A percentile compares a stretch with the other conserved stretches of the same genome.
These are phyloP conservation scores for Idaea aversata DNA, from an alignment of 2,888 invertebrate genomes.

Conservation along the genomic window DNA sequence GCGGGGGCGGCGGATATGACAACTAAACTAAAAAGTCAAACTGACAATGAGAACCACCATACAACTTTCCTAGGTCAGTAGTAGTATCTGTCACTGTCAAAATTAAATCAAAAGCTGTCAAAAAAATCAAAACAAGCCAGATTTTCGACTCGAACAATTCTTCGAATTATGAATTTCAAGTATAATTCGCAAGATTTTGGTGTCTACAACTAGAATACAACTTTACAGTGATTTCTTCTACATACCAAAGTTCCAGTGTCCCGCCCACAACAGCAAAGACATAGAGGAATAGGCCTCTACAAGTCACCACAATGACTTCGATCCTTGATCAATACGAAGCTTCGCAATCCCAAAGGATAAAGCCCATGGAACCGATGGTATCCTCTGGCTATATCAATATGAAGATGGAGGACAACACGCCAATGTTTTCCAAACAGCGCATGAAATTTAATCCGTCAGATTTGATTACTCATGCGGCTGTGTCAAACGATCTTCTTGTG, in stretches of 20 bases:
- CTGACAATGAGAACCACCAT: too few species aligned
- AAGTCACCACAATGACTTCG: constrained; percentile 83
- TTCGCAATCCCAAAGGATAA: constrained; percentile 77
- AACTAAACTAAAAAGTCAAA: not conserved
- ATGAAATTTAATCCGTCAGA: constrained; percentile 90
- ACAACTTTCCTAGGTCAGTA: too few species aligned
- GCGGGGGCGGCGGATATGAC: not conserved
- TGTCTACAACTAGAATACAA: not conserved
- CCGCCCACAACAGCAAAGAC: not conserved
- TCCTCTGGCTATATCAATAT: constrained; percentile 78
- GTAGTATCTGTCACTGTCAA: too few species aligned
- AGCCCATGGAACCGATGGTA: constrained; percentile 67
- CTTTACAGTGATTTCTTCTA: not conserved
- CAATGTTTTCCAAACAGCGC: constrained; percentile 92
- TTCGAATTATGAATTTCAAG: too few species aligned
- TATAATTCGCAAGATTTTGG: not conserved
- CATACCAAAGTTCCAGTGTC: not conserved
- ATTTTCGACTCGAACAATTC: too few species aligned
- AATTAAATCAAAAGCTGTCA: too few species aligned
- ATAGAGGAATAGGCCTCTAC: not conserved
- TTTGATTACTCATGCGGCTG: constrained; percentile 88
- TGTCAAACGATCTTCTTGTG: constrained; percentile 90
- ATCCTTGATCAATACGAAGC: constrained; percentile 92
- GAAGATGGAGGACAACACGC: constrained; percentile 85
- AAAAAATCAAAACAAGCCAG: too few species aligned